These are phyloP conservation scores for Stegostoma tigrinum DNA, from an alignment of 2,113 vertebrate genomes.

Conservation along the genomic window DNA sequence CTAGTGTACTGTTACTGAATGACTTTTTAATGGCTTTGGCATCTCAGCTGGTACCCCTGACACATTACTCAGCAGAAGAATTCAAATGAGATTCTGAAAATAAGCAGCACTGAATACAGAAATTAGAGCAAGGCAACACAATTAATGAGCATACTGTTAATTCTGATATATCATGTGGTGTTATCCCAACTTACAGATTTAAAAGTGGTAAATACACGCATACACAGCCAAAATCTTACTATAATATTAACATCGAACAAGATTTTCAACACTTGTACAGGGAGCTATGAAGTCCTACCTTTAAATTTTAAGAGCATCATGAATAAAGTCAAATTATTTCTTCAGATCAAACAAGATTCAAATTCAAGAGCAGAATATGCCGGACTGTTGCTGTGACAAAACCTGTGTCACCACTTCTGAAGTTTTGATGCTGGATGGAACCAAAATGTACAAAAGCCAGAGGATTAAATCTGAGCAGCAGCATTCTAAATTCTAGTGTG, in stretches of 20 bases:
- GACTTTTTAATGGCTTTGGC: conserved; percentile 98
- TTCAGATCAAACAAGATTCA: not conserved
- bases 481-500: conserved; percentile 26
- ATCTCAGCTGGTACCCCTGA: conserved; percentile 86
- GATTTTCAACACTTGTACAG: not conserved
- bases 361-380: not conserved
- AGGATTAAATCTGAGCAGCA: not conserved
- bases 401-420: not conserved
- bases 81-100: conserved; percentile 97
- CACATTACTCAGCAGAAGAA: conserved; percentile 93
- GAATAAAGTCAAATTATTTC: not conserved
- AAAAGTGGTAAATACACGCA: not conserved
- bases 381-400: not conserved
- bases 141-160: conserved; percentile 99
- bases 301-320: not conserved
- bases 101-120: conserved; percentile 93
- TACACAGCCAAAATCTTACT: not conserved
- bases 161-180: conserved; percentile 65
- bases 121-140: conserved; percentile 86
- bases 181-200: not conserved
- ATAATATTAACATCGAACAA: not conserved
- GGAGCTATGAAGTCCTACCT: not conserved
- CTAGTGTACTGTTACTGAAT: conserved; percentile 84
- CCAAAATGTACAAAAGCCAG: not conserved
- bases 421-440: conserved; percentile 10